These are phyloP conservation scores for Carapus acus DNA, from an alignment of 2,797 vertebrate species.

Conservation along the genomic window DNA sequence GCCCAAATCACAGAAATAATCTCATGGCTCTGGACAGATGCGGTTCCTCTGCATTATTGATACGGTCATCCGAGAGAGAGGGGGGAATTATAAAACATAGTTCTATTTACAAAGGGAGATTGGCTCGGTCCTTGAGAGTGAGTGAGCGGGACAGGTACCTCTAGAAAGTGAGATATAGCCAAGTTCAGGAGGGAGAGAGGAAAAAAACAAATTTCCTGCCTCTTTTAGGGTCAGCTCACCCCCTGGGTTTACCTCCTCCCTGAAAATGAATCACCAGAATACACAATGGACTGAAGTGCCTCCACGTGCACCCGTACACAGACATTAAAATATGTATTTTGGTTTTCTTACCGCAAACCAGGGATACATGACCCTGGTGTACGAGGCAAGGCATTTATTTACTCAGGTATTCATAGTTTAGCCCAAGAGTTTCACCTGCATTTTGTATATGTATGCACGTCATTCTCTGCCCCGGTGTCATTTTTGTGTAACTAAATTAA, in stretches of 20 bases:
- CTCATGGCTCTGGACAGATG: slow-evolving; percentile 93
- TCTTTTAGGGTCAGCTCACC: slow-evolving; percentile 82
- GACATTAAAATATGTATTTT: slow-evolving; percentile 66
- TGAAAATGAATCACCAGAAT: slow-evolving; percentile 77
- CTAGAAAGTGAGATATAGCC: slow-evolving; percentile 94
- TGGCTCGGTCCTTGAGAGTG: slow-evolving; percentile 95
- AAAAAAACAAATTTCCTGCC: slow-evolving; percentile 84
- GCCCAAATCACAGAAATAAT: slow-evolving; percentile 98
- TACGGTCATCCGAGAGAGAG: slow-evolving; percentile 89
- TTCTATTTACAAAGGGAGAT: slow-evolving; percentile 99
- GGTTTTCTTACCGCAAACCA: slow-evolving; percentile 47
- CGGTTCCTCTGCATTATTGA: slow-evolving; percentile 97
- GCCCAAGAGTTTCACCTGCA: slow-evolving; percentile 48
- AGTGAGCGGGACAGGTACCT: slow-evolving; percentile 91
- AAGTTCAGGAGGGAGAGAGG: slow-evolving; percentile 74
- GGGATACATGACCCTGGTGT: slow-evolving; percentile 54
- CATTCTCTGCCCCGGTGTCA: slow-evolving; percentile 1
- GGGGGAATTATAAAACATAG: slow-evolving; percentile 97
- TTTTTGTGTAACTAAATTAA: slow-evolving; percentile 52
- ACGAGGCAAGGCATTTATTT: slow-evolving; percentile 59
- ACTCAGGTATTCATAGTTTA: slow-evolving; percentile 59
- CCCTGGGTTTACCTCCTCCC: slow-evolving; percentile 71
- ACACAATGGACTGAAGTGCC: slow-evolving; percentile 71
- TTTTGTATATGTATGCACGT: slow-evolving; percentile 39
- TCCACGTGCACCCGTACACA: slow-evolving; percentile 56